These are phyloP conservation scores for Salarias fasciatus DNA, from an alignment of 2,797 vertebrate genomes.

Conservation along the genomic window DNA sequence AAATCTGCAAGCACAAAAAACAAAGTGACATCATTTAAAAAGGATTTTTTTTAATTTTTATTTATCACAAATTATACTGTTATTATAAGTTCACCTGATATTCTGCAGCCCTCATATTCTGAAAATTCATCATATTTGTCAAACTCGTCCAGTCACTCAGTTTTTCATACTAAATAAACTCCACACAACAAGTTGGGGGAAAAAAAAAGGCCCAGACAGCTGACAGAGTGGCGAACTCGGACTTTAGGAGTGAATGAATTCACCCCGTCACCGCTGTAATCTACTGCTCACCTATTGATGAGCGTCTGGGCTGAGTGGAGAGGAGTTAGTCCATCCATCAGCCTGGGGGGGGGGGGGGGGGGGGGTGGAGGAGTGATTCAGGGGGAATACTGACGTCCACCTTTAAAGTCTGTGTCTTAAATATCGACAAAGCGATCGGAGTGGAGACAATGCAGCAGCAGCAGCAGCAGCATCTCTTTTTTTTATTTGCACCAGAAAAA, in stretches of 20 bases:
- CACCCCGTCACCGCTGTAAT: slow-evolving; percentile 55
- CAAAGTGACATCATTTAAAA: too few species aligned
- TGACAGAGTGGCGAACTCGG: slow-evolving; percentile 56
- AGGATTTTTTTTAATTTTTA: too few species aligned
- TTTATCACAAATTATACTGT: too few species aligned
- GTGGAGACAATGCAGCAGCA: slow-evolving; percentile 10
- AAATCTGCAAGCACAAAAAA: too few species aligned
- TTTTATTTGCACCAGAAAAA: slow-evolving; percentile 4
- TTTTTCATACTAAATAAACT: too few species aligned
- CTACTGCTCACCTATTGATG: slow-evolving; percentile 67
- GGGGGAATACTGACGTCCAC: slow-evolving; percentile 46
- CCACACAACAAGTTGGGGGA: neutral
- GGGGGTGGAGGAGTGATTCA: slow-evolving; percentile 37
- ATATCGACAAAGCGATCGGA: slow-evolving; percentile 38
- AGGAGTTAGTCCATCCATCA: slow-evolving; percentile 66
- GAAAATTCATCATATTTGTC: too few species aligned
- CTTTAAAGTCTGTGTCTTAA: slow-evolving; percentile 58
- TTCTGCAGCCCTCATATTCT: too few species aligned
- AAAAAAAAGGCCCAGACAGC: slow-evolving; percentile 38
- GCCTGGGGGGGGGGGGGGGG: slow-evolving; percentile 48
- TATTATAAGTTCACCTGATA: too few species aligned
- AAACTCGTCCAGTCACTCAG: too few species aligned
- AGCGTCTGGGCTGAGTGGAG: slow-evolving; percentile 48
- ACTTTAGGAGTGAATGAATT: slow-evolving; percentile 56
- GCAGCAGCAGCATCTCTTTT: slow-evolving; percentile 13